Base-by-base conservation (phyloP, 2,888 invertebrate species). In the Trypoxylon attenuatum region DNA sequence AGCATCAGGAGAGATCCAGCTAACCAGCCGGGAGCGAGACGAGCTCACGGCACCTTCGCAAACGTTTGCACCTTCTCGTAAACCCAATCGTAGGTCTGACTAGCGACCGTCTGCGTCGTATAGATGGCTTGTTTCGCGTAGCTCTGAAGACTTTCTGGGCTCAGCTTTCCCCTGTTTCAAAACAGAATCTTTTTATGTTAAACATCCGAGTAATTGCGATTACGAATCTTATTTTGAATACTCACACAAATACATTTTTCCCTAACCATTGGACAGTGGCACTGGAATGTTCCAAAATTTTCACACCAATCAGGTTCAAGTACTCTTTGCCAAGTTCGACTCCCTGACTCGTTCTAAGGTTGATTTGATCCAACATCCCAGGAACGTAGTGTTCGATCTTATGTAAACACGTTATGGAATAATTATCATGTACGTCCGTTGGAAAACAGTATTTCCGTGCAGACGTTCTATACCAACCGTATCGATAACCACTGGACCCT, bases 221-320 rank as follows among this genome's bases (percentile, higher is more conserved):
- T 45, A n/a, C n/a, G n/a, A n/a, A 42, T 15, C 0, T n/a, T n/a
- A n/a, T n/a, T n/a, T n/a, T n/a, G n/a, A n/a, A 41, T 81, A 92
- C 94, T 93, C 89, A 94, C 94, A 94, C 89, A 88, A 94, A 93
- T 57, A 94, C 92, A 88, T 93, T 93, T 53, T 91, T 92, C 82
- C 90, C 91, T 81, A 94, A 88, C 88, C 93, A 93, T 65, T 90
- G 89, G 6, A 81, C 63, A 29, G 73, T 77, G 29, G 67, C 67
- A 23, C 60, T 62, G 3, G 82, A 84, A 56, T 80, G 72, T 67
- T 84, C 80, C 41, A 78, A 66, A 39, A 79, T 54, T 70, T 82
- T 81, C 45, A 86, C 83, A 43, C 69, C 78, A 4, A 78, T 70
- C 23, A 78, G 58, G 10, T 68, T 69, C 29, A 82, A 82, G 53